Evolutionary conservation across 2,113 vertebrate genomes (phyloP), one percentile per base, ranked within the genome.

Genomic region (Apodemus sylvaticus): DNA sequence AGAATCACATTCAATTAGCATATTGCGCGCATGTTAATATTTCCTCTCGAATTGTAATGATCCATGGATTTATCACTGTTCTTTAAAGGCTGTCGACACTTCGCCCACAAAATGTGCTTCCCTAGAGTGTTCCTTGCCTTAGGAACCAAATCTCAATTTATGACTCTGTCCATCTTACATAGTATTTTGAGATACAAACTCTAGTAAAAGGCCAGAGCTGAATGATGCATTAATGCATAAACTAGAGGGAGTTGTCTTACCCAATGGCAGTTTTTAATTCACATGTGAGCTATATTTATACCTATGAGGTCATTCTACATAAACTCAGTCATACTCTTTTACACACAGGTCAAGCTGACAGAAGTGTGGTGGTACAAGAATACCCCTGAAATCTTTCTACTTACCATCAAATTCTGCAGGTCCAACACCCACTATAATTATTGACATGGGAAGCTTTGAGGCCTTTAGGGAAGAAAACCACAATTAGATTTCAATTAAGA

Each of bases 381-480:
- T 70, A 55, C 7, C 55, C 76, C 0, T 68, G n/a, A 22, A 45
- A 85, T 45, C 78, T 68, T 55, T 70, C 89, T 39, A 96, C 99
- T 99, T 97, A 99, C 99, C 99, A 94, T 99, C 99, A 97, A 99
- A 99, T 97, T 99, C 99, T 96, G 99, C 99, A 60, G 99, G 99
- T 77, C 99, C 99, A 60, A 99, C 99, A 8, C 99, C 99, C 74
- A 99, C 99, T 93, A 99, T 99, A 96, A 99, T 99, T 98, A 99
- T 99, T 55, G 99, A 99, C 99, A 99, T 99, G 9, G 99, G 99
- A 98, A 99, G 98, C 98, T 98, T 99, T 93, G 99, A 98, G 73
- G 99, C 99, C 99, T 99, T 98, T 24, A 97, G 97, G 97, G 98
- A 94, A 89, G 94, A 97, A 87, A 45, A 62, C 94, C 55, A 97